Conservation (phyloP, 2,113 vertebrate genomes). For the Mormoops blainvillei region DNA sequence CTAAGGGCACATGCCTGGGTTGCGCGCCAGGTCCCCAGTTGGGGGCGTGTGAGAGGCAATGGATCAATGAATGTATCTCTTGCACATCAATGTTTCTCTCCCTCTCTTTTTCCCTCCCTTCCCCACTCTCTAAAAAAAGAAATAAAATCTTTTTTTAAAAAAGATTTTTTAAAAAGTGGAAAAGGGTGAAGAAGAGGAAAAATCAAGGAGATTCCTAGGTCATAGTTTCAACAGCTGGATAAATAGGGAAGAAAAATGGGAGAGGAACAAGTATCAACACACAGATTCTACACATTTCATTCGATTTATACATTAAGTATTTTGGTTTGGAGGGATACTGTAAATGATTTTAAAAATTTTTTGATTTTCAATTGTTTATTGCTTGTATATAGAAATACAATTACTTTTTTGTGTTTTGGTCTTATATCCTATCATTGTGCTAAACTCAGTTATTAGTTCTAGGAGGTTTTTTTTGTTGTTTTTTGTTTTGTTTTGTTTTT, state of each 20-base stretch:
- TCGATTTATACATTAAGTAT: not conserved
- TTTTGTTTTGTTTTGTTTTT: not conserved
- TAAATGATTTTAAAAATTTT: not conserved
- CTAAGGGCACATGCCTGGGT: too few species aligned
- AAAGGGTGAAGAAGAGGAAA: not conserved
- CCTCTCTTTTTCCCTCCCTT: too few species aligned
- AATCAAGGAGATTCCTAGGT: not conserved
- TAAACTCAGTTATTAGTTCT: not conserved
- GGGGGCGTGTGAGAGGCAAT: too few species aligned
- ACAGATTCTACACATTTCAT: not conserved
- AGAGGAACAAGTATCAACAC: not conserved
- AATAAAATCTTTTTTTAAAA: too few species aligned
- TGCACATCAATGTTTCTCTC: too few species aligned
- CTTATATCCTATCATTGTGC: not conserved
- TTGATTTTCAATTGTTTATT: not conserved
- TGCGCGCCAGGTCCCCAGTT: too few species aligned
- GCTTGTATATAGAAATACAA: not conserved
- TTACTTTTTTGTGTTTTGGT: not conserved
- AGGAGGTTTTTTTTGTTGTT: not conserved
- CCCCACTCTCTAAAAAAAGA: too few species aligned
- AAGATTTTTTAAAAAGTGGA: not conserved
- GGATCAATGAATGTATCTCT: too few species aligned
- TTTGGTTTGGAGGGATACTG: not conserved
- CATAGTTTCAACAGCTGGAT: not conserved
- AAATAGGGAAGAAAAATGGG: not conserved